Conservation (phyloP, 2,113 vertebrate genomes). For the Semnornis frantzii region DNA sequence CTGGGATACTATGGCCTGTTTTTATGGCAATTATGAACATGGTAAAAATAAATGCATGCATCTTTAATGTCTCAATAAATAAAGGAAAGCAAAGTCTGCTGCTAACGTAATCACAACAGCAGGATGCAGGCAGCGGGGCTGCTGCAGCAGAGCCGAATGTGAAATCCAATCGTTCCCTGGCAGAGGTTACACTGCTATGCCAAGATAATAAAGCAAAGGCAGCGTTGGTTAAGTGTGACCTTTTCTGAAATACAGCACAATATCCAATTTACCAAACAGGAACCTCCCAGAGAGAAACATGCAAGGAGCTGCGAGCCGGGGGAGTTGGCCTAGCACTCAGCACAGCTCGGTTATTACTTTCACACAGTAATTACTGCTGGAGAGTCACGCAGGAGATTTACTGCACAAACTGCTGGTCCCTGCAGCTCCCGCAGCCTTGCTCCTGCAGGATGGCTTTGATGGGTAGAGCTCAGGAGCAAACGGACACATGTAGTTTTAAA, state of each 20-base stretch:
- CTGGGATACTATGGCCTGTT: conserved; percentile 18
- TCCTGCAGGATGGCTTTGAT: conserved; percentile 11
- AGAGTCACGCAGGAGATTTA: conserved; percentile 62
- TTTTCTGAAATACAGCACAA: conserved; percentile 68
- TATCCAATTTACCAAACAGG: conserved; percentile 72
- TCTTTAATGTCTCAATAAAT: conserved; percentile 70
- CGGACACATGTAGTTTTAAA: background rate
- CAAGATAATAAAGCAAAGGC: conserved; percentile 65
- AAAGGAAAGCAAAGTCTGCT: conserved; percentile 48
- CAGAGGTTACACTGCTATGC: conserved; percentile 46
- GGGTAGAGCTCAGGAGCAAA: background rate
- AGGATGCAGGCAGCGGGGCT: conserved; percentile 25
- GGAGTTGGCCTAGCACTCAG: conserved; percentile 27
- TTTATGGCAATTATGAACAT: conserved; percentile 60
- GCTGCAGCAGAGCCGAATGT: conserved; percentile 15
- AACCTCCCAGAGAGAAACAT: conserved; percentile 52
- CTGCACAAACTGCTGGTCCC: conserved; percentile 33
- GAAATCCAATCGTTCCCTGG: conserved; percentile 38
- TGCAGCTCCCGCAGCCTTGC: conserved; percentile 26
- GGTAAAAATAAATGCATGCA: conserved; percentile 68
- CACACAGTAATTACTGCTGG: conserved; percentile 70
- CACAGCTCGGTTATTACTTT: conserved; percentile 63
- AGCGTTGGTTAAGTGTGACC: conserved; percentile 52
- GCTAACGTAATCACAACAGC: conserved; percentile 57
- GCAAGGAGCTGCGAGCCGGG: conserved; percentile 49